These are phyloP conservation scores for Apolygus lucorum DNA, from an alignment of 1,140 invertebrate genomes.

Conservation along the genomic window DNA sequence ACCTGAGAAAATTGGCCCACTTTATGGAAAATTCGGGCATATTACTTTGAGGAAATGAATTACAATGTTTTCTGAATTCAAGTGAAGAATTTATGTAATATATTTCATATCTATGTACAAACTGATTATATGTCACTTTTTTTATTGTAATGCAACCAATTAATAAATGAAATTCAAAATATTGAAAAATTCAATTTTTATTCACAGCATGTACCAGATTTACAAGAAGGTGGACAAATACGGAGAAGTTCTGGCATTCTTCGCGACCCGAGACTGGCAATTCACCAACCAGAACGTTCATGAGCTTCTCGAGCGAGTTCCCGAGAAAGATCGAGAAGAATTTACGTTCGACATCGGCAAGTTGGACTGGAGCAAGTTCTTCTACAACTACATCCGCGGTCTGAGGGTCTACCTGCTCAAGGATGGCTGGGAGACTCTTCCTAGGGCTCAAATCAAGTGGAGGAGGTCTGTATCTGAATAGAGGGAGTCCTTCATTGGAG, in stretches of 20 bases:
- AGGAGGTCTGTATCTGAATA: no score
- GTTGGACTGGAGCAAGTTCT: slow-evolving; percentile 51
- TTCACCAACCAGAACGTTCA: slow-evolving; percentile 60
- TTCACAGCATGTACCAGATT: slow-evolving; percentile 56
- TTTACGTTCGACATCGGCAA: slow-evolving; percentile 61
- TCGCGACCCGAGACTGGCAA: slow-evolving; percentile 58
- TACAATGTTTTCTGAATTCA: no score
- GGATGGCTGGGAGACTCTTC: slow-evolving; percentile 48
- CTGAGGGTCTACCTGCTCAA: slow-evolving; percentile 52
- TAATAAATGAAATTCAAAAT: no score
- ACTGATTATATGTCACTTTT: no score
- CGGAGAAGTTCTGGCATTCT: slow-evolving; percentile 57
- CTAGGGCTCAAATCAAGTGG: slow-evolving; percentile 32
- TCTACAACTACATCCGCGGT: slow-evolving; percentile 49
- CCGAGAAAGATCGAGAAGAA: slow-evolving; percentile 49
- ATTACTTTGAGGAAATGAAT: no score
- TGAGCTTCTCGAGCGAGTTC: slow-evolving; percentile 50
- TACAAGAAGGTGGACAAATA: slow-evolving; percentile 66
- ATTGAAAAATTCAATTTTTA: no score
- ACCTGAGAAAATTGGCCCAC: no score
- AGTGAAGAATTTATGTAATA: no score
- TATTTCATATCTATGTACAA: no score
- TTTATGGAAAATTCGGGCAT: no score
- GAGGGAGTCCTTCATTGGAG: no score
- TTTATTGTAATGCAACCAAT: no score